These are phyloP conservation scores for Lophotriccus pileatus DNA, from an alignment of 2,797 vertebrate genomes.

Conservation along the genomic window DNA sequence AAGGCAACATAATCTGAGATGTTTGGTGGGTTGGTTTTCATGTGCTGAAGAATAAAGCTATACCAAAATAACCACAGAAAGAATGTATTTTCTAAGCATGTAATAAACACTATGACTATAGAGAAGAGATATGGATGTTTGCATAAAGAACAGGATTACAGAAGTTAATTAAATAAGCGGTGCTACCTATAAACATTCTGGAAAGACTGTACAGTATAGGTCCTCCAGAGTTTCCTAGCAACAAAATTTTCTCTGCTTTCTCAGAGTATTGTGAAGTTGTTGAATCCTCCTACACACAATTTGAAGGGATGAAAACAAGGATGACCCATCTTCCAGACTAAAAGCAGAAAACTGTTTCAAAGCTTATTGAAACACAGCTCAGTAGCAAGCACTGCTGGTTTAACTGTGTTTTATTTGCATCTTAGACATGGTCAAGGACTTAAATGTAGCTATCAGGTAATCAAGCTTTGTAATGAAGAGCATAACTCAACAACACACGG, in stretches of 20 bases:
- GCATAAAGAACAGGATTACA: background rate
- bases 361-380: background rate
- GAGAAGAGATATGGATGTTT: background rate
- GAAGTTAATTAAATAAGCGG: background rate
- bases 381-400: background rate
- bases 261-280: conserved; percentile 53
- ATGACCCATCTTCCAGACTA: conserved; percentile 18
- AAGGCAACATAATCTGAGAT: background rate
- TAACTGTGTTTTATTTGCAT: background rate
- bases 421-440: background rate
- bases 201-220: conserved; percentile 19
- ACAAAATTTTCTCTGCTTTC: conserved; percentile 65
- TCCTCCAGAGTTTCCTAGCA: conserved; percentile 71
- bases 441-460: background rate
- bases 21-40: background rate
- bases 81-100: background rate
- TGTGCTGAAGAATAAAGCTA: background rate
- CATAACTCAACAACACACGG: background rate
- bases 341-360: background rate
- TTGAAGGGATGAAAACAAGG: conserved; percentile 58
- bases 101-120: background rate
- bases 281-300: conserved; percentile 55
- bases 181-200: conserved; percentile 29
- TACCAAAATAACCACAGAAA: background rate
- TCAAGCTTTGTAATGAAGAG: background rate